Evolutionary conservation across 2,113 vertebrate species (phyloP).

Genomic region (Pluvialis apricaria): DNA sequence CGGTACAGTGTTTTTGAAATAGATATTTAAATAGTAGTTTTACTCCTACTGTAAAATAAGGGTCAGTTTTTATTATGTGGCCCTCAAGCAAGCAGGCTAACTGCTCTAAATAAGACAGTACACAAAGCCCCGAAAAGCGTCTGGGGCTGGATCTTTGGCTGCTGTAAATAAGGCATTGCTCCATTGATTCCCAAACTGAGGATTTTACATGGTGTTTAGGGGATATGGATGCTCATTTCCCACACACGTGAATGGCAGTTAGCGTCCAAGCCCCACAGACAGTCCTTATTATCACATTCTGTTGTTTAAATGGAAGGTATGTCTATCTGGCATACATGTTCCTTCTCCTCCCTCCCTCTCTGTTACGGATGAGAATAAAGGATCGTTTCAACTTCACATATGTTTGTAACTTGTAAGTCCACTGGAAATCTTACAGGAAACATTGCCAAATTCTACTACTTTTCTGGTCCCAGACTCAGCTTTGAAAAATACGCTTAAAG

Average conservation of each 20-base stretch:
- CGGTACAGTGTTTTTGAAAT: slow-evolving; percentile 62
- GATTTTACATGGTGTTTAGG: slow-evolving; percentile 40
- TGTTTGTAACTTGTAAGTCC: slow-evolving; percentile 60
- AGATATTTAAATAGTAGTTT: slow-evolving; percentile 53
- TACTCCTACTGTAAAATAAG: slow-evolving; percentile 61
- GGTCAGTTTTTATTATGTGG: slow-evolving; percentile 40
- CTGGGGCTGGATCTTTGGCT: slow-evolving; percentile 58
- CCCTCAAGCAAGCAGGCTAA: slow-evolving; percentile 54
- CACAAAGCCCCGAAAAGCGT: slow-evolving; percentile 14
- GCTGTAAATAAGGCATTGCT: slow-evolving; percentile 57
- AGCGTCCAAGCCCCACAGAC: slow-evolving; percentile 23
- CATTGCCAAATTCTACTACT: slow-evolving; percentile 52
- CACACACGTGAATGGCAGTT: background rate
- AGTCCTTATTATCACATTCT: slow-evolving; percentile 21
- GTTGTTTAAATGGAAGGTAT: slow-evolving; percentile 43
- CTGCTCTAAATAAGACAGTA: slow-evolving; percentile 65
- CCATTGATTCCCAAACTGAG: slow-evolving; percentile 42
- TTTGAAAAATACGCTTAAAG: slow-evolving; percentile 28
- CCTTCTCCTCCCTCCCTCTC: slow-evolving; percentile 13
- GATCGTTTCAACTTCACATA: slow-evolving; percentile 27
- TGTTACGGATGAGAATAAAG: slow-evolving; percentile 41
- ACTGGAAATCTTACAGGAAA: slow-evolving; percentile 51
- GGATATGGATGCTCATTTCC: slow-evolving; percentile 52
- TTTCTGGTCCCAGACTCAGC: slow-evolving; percentile 31
- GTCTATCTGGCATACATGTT: slow-evolving; percentile 33